phyloP scores from a whole-genome alignment of 1,140 invertebrate genomes.

The Drosophila ercepeae region DNA sequence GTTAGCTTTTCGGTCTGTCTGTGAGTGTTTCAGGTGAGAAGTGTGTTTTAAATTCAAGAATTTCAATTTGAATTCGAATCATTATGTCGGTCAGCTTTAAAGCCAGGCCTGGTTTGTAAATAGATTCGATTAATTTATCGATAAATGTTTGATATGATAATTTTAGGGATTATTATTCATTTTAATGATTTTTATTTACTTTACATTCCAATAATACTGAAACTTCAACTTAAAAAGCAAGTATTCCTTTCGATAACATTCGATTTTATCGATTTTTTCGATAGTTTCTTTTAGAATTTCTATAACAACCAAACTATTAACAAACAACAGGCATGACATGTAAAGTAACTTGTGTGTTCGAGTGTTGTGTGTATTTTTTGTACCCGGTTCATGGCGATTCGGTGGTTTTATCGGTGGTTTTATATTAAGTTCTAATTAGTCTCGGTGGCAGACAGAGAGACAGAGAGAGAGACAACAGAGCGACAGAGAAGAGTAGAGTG shows the following conservation, averaged over 20 bases:
- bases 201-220: no score
- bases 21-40: conserved; percentile 11
- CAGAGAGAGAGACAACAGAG: conserved; percentile 25
- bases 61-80: conserved; percentile 8
- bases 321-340: neutral
- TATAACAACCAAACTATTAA: neutral
- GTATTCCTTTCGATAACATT: neutral
- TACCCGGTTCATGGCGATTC: conserved; percentile 7
- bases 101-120: neutral
- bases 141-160: neutral
- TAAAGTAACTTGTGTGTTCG: neutral
- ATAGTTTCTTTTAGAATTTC: no score
- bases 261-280: neutral
- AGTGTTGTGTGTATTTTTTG: conserved; percentile 6
- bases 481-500: conserved; percentile 30
- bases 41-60: conserved; percentile 21
- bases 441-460: conserved; percentile 33
- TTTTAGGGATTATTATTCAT: neutral
- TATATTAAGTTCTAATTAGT: conserved; percentile 5
- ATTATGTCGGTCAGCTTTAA: neutral
- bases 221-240: no score
- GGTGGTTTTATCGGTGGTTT: conserved; percentile 15
- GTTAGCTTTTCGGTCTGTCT: conserved; percentile 32
- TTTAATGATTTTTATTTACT: neutral
- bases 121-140: neutral